Evolutionary conservation across 1,140 invertebrate species (phyloP), one percentile per base, ranked within the genome.

Genomic region (Drosophila littoralis): DNA sequence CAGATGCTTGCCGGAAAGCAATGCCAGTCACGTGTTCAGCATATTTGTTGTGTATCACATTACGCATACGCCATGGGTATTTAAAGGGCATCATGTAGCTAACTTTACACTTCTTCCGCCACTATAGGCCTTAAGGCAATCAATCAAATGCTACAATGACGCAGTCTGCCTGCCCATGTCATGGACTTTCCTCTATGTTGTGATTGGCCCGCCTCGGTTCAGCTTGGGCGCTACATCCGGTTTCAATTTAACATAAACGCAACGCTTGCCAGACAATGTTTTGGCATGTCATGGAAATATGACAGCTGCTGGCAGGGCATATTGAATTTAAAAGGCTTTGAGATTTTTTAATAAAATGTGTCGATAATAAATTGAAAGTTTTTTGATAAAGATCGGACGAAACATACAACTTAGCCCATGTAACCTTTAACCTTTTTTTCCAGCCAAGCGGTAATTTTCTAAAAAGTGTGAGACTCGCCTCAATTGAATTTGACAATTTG

Each of bases 71-170:
- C 61, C 72, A 17, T 32, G 59, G n/a, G 10, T 48, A 54, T 38
- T 13, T 38, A 33, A 58, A 38, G 46, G 7, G 33, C 64, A 60
- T 59, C 55, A 36, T 67, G 55, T 74, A 69, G 55, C 71, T 55
- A 61, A 66, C 64, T 42, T 43, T 51, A 22, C 22, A 22, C 61
- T 32, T 42, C 50, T 68, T 35, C 42, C 33, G 48, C 66, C 67
- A 55, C 63, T 58, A 54, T 75, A 63, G 65, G 55, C 59, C 58
- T 74, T 52, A 66, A 57, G 79, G 76, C 84, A 79, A 86, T 88
- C 83, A 88, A 88, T 88, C 83, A 88, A 79, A 74, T 74, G 76
- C 43, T 60, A 50, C 77, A 81, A 86, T 81, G 77, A 81, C 82
- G 63, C 77, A 81, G 71, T 52, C 35, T n/a, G 54, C 33, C 50